Evolutionary conservation across 2,888 invertebrate genomes (phyloP), one percentile per base, ranked within the genome.

Genomic region (Stramonita haemastoma): DNA sequence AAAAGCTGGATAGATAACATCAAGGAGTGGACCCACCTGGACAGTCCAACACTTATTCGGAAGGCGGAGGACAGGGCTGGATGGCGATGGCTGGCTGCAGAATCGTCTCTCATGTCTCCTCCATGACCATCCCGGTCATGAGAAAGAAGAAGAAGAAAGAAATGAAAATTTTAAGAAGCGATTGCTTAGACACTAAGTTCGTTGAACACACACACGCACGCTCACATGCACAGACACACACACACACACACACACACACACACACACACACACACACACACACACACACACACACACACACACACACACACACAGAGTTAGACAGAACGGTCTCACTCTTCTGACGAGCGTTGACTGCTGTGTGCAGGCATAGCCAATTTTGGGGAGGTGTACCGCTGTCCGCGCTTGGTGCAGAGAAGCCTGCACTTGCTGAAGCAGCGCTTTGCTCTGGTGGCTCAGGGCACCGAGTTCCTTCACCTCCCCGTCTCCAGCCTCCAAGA

Each of bases 371-470:
- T 87, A 46, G 22, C 6, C 81, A 57, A 32, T 29, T 89, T 89
- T 73, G 84, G 73, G 13, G 85, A 85, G 73, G 70, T 36, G 29
- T 89, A 89, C 56, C 22, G 29, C n/a, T 89, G 89, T 57, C 26
- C 46, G 22, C 36, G n/a, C 13, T 56, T 89, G 56, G 70, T 13
- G 22, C 29, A 46, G 22, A 32, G 70, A 19, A 13, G 85, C 17
- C 22, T 57, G 36, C 73, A 85, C 29, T 0, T 89, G 34, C 15
- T 84, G n/a, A 84, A 89, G 32, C 89, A 89, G 26, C 89, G 85
- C 22, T 89, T 89, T 29, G 85, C 89, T 4, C 22, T 70, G 8
- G 85, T 89, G 22, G 85, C 29, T 1, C 17, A 29, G 56, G n/a
- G 46, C 32, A 26, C 19, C 19, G 85, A 89, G 56, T 89, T 84